Conservation (phyloP, 2,113 vertebrate species). For the Osmerus eperlanus region DNA sequence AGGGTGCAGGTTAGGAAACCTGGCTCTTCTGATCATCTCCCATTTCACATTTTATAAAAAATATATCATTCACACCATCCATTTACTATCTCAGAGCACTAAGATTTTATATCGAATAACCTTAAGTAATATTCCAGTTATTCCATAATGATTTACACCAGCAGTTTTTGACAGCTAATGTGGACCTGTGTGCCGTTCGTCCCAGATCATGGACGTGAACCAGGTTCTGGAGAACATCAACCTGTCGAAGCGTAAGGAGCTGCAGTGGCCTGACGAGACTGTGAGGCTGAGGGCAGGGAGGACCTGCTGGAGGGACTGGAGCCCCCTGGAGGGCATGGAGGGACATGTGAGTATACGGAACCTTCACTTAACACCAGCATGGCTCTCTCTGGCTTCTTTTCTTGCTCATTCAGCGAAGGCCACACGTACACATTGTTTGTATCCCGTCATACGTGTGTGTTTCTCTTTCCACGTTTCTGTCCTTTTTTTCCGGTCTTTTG, state of each 20-base stretch:
- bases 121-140: too few species aligned
- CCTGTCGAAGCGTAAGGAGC: slow-evolving; percentile 93
- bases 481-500: neutral
- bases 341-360: slow-evolving; percentile 84
- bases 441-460: neutral
- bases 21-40: neutral
- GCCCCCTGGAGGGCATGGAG: slow-evolving; percentile 98
- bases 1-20: slow-evolving; percentile 85
- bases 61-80: too few species aligned
- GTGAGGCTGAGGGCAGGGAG: slow-evolving; percentile 91
- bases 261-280: slow-evolving; percentile 96
- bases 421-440: too few species aligned
- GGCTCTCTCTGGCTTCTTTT: neutral
- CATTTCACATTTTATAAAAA: too few species aligned
- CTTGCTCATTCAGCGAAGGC: neutral
- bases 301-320: slow-evolving; percentile 98
- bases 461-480: neutral
- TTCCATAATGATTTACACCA: too few species aligned
- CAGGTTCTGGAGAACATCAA: slow-evolving; percentile 95
- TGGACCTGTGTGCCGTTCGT: slow-evolving; percentile 6
- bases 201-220: slow-evolving; percentile 85
- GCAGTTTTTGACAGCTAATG: too few species aligned
- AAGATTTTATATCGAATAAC: too few species aligned
- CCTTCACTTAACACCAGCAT: neutral
- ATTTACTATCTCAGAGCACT: too few species aligned